Conservation (phyloP, 2,113 vertebrate species). For the Psilopogon haemacephalus region DNA sequence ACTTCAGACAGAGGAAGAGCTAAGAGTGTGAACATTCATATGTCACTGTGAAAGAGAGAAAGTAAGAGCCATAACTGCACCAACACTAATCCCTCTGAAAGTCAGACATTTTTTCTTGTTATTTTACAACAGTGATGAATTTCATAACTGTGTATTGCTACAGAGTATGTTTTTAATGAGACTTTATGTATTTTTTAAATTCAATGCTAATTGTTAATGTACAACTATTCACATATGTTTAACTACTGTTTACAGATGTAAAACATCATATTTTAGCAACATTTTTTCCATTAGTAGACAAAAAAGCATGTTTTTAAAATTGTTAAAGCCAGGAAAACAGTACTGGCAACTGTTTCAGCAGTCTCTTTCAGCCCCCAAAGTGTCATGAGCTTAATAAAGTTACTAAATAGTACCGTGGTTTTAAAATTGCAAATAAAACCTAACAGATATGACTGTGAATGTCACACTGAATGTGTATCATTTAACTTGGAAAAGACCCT, state of each 20-base stretch:
- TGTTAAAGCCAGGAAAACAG: background rate
- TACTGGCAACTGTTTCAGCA: background rate
- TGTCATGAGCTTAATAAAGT: background rate
- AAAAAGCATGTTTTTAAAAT: background rate
- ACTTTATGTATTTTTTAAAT: background rate
- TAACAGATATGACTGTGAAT: background rate
- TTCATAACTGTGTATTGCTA: background rate
- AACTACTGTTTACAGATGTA: slow-evolving; percentile 7
- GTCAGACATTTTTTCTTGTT: background rate
- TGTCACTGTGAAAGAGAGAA: background rate
- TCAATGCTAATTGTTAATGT: background rate
- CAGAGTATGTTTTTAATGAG: background rate
- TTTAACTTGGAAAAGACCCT: background rate
- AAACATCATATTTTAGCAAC: background rate
- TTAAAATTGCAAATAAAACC: background rate
- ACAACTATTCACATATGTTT: background rate
- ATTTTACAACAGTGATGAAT: background rate
- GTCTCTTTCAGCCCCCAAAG: background rate
- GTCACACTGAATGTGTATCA: background rate
- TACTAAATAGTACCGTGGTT: background rate
- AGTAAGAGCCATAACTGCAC: background rate
- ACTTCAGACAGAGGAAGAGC: background rate
- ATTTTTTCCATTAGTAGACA: background rate
- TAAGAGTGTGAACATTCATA: background rate
- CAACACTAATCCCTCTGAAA: background rate